Conservation (phyloP, 2,888 invertebrate genomes). For the Eucera pruinosa region DNA sequence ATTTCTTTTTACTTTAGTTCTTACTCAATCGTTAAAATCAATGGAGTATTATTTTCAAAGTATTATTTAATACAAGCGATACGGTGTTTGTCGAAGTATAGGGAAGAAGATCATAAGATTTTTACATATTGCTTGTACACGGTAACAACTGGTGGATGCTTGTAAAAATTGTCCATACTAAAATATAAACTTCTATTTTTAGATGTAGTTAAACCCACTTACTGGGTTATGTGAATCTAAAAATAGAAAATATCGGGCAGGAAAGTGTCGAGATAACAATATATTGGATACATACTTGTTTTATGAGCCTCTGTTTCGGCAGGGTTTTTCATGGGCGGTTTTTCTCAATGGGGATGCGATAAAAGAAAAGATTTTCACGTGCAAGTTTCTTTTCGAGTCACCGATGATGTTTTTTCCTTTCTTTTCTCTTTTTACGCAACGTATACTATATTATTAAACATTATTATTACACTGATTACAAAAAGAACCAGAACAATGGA, state of each 20-base stretch:
- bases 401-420: conserved; percentile 6
- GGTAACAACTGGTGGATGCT: not conserved
- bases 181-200: conserved; percentile 22
- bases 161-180: not conserved
- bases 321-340: conserved; percentile 21
- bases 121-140: not conserved
- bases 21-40: no score
- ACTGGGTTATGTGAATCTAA: conserved; percentile 10
- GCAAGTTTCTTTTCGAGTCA: conserved; percentile 25
- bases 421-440: conserved; percentile 39
- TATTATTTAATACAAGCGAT: not conserved
- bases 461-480: conserved; percentile 21
- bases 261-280: conserved; percentile 36
- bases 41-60: not conserved
- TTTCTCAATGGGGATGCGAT: not conserved
- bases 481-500: conserved; percentile 5
- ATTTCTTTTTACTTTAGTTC: not conserved
- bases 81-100: not conserved
- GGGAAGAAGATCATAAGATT: not conserved
- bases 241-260: conserved; percentile 16
- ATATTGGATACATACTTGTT: not conserved
- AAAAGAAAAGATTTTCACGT: conserved; percentile 18
- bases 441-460: conserved; percentile 36
- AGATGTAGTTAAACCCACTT: conserved; percentile 5
- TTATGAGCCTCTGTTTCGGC: not conserved